Conservation (phyloP, 2,113 vertebrate species). For the Gobius niger region DNA sequence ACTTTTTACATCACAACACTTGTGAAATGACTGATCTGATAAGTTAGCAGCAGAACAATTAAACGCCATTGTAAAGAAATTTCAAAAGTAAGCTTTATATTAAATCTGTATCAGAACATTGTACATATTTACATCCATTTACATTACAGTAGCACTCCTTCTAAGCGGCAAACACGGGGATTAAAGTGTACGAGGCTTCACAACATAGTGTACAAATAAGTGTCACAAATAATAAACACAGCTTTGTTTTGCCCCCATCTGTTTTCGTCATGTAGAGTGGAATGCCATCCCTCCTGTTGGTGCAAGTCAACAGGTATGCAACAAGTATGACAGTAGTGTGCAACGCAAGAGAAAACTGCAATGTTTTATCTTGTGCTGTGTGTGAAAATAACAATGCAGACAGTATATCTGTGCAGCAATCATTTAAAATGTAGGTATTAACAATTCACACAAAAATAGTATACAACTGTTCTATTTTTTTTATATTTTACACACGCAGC, state of each 20-base stretch:
- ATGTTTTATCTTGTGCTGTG: neutral
- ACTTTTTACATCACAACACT: neutral
- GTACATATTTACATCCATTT: conserved; percentile 9
- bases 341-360: neutral
- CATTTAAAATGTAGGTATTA: no score
- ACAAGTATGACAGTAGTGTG: neutral
- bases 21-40: conserved; percentile 34
- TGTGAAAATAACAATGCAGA: no score
- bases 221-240: no score
- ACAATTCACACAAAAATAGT: neutral
- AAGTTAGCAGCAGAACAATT: conserved; percentile 14
- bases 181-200: conserved; percentile 11
- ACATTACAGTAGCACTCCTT: neutral
- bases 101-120: conserved; percentile 11
- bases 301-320: neutral
- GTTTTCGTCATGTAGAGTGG: conserved; percentile 25
- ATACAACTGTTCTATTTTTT: neutral
- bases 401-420: no score
- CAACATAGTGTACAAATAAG: no score
- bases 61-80: conserved; percentile 10
- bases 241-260: neutral
- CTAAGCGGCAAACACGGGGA: conserved; percentile 9
- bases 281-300: conserved; percentile 61
- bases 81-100: conserved; percentile 4
- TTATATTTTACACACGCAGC: neutral